Base-by-base conservation (phyloP, 2,888 invertebrate genomes). In the Dryocosmus kuriphilus region DNA sequence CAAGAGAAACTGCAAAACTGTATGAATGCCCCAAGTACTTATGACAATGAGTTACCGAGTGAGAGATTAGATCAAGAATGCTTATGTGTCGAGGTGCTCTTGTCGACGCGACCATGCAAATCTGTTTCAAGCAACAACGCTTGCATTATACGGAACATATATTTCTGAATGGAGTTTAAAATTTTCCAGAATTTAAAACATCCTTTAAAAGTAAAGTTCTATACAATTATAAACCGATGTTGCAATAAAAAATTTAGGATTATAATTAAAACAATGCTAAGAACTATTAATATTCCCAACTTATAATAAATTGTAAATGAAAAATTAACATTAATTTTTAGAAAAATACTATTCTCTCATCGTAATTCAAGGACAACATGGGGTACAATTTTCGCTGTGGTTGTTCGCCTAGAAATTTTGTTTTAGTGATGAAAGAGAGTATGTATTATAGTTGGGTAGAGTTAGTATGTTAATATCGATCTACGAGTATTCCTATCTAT, bases 31-130 rank as follows among this genome's bases (percentile, higher is more conserved):
- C 1, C 60, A 22, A 65, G 74, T 63, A 16, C 32, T 63, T 51
- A 60, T 78, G 79, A 80, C 79, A 71, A 67, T 77, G 75, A 79
- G 75, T 77, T 78, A 77, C 77, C 57, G 77, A 77, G 81, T 78
- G 65, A 74, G 78, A 81, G 83, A 83, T 85, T 84, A 84, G 84
- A 83, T 84, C 81, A 82, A 75, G 80, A 77, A 83, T 81, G 79
- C 79, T 84, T 82, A 79, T 80, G 80, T 79, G 79, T 75, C 77
- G 81, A 77, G 79, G 75, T 51, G 63, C 74, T 60, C 35, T 27
- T 32, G 62, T 74, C 30, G 79, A 81, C 76, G 67, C 57, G 74
- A 78, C 74, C 79, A 83, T 83, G 83, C 81, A 84, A 84, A 84
- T 83, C 73, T 81, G 77, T 80, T 80, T 63, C 75, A 77, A 77